Base-by-base conservation (phyloP, 2,888 invertebrate species). In the Tholera decimalis region DNA sequence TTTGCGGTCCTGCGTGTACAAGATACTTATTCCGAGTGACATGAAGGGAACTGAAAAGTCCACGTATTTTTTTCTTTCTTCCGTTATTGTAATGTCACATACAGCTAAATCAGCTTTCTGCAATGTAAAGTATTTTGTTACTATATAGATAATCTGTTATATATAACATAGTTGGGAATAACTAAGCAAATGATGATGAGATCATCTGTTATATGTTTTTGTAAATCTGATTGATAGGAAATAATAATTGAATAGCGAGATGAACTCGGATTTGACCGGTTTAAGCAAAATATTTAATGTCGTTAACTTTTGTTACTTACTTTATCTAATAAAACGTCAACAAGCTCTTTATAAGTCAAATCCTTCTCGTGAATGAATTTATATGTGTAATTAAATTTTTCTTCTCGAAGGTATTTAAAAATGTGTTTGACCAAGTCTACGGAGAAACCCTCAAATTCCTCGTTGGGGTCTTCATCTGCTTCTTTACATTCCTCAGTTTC, bases 31-130 rank as follows among this genome's bases (percentile, higher is more conserved):
- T 67, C 98, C 98, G 57, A 99, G 93, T 78, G 98, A 98, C 98
- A 99, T 99, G 90, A 99, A 99, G 0, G 99, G 99, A 91, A 98
- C 98, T 0, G 99, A 98, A 88, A 99, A 99, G 90, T 99, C 99
- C 0, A 98, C 98, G 7, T 97, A 98, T 83, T 97, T 97, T 78
- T 99, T 97, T 53, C 99, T 96, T 53, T 98, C 97, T 89, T 98
- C 98, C 0, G 98, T 99, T 67, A 99, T 99, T 6, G 99, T 99
- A 78, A 99, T 94, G 87, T 98, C 98, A 61, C 93, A 92, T 15
- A 93, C 90, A 1, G 93, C 94, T 69, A 94, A 81, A 76, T 94
- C 94, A 26, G 93, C 93, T 88, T 88, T 89, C 94, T 94, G 88
- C 3, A 78, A 83, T 51, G 26, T 44, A 43, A 41, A 35, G 15